These are phyloP conservation scores for Phyllotreta striolata DNA, from an alignment of 2,888 invertebrate genomes.

Conservation along the genomic window DNA sequence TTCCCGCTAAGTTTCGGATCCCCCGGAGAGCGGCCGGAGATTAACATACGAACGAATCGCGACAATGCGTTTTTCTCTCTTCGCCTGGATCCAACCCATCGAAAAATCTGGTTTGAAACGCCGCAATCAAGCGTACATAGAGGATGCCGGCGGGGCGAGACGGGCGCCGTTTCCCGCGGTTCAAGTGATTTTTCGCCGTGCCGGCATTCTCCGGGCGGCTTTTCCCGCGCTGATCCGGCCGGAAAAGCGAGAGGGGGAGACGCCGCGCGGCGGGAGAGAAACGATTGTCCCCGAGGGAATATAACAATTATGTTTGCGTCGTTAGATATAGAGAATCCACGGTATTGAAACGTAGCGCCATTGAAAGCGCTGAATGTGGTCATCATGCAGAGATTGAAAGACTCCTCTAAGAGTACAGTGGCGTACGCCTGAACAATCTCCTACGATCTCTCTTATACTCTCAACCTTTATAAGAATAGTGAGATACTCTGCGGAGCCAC, in stretches of 20 bases:
- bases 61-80: not conserved
- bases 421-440: constrained; percentile 27
- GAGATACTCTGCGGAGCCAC: too few species aligned
- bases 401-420: constrained; percentile 36
- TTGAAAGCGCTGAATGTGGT: constrained; percentile 47
- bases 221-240: constrained; percentile 41
- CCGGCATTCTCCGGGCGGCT: constrained; percentile 43
- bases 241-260: constrained; percentile 18
- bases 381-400: constrained; percentile 30
- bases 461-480: not conserved
- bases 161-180: constrained; percentile 41
- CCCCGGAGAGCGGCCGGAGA: not conserved
- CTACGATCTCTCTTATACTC: not conserved
- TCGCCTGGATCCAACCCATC: not conserved
- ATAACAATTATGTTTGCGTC: constrained; percentile 62
- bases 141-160: constrained; percentile 29
- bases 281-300: constrained; percentile 50
- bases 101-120: constrained; percentile 57
- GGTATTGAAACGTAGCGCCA: constrained; percentile 54
- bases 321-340: constrained; percentile 61
- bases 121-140: constrained; percentile 55
- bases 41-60: not conserved
- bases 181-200: constrained; percentile 53
- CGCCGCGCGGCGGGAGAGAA: constrained; percentile 30
- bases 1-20: too few species aligned